Base-by-base conservation (phyloP, 2,113 vertebrate species). In the Clinocottus analis region DNA sequence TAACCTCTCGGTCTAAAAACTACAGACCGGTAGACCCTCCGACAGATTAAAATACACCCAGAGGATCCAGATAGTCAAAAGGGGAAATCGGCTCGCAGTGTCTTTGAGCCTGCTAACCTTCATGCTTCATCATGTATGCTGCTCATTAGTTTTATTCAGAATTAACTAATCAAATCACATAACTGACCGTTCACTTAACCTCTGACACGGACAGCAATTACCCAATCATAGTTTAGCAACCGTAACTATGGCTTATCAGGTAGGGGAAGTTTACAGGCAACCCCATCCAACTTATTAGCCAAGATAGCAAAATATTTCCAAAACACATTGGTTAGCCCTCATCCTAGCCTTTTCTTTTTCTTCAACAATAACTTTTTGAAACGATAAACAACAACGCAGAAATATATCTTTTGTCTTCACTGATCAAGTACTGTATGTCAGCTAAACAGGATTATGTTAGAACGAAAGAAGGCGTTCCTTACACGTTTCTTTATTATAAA, bases 121-220 rank as follows among this genome's bases (percentile, higher is more conserved):
- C 33, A 85, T 77, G 82, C 65, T 76, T 77, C 45, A 53, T 55
- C 33, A 3, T 66, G 60, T 56, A 73, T 67, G 43, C 35, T 58
- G 49, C 70, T 78, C 33, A 37, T 72, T 61, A 62, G 76, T 41
- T 72, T 64, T 33, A 45, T 37, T 45, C 7, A 7, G 43, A 72
- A 76, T 56, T 53, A 79, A 56, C 45, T 16, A 69, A 85, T 79
- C 39, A 58, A 83, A 76, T 79, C 13, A 81, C 51, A 69, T 9
- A 21, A 55, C 8, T 16, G 10, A 29, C 27, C 16, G 12, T 43
- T 66, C 0, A 1, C 5, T 56, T 3, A 59, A 72, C 14, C 17
- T 31, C 73, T 58, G 31, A 29, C 49, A 19, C 47, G 7, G 53
- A 55, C 8, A 53, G n/a, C 31, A 78, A 64, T 12, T 61, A 1